Percentiles rank a stretch among this genome's conserved stretches.
These are phyloP conservation scores for Garra rufa DNA, from an alignment of 2,113 vertebrate genomes.

Conservation along the genomic window DNA sequence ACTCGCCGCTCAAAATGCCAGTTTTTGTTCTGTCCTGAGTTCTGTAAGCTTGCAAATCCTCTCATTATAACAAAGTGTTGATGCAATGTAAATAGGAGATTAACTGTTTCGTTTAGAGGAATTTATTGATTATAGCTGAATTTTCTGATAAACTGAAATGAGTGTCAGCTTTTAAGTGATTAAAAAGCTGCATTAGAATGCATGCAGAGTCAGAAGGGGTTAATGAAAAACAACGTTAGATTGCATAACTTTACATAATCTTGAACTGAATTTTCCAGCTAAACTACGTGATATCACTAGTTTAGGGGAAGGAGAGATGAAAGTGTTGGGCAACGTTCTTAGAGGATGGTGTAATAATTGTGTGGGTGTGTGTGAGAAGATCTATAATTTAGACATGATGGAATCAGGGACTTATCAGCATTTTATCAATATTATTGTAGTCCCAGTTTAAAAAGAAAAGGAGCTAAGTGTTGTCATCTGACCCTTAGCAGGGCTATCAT, in stretches of 20 bases:
- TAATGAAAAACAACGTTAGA: background rate
- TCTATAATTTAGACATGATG: background rate
- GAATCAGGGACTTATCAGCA: background rate
- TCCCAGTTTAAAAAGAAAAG: background rate
- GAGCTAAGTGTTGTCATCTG: background rate
- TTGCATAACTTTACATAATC: background rate
- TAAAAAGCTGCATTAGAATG: background rate
- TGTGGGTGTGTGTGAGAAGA: background rate
- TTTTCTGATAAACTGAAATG: too few relatives aligned
- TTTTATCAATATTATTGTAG: slow-evolving; percentile 15
- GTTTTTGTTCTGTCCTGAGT: too few relatives aligned
- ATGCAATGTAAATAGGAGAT: too few relatives aligned
- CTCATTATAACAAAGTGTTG: too few relatives aligned
- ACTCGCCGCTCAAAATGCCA: too few relatives aligned
- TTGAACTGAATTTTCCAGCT: background rate
- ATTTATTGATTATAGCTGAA: too few relatives aligned
- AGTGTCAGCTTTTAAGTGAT: too few relatives aligned
- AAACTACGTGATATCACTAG: background rate
- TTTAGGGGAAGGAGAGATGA: background rate
- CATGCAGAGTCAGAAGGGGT: background rate
- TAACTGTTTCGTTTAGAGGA: too few relatives aligned
- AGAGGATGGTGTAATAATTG: background rate
- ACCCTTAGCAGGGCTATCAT: background rate
- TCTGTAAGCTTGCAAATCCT: too few relatives aligned
- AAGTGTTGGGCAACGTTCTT: background rate